Base-by-base conservation (phyloP, 2,797 vertebrate genomes). In the Lycodopsis pacificus region DNA sequence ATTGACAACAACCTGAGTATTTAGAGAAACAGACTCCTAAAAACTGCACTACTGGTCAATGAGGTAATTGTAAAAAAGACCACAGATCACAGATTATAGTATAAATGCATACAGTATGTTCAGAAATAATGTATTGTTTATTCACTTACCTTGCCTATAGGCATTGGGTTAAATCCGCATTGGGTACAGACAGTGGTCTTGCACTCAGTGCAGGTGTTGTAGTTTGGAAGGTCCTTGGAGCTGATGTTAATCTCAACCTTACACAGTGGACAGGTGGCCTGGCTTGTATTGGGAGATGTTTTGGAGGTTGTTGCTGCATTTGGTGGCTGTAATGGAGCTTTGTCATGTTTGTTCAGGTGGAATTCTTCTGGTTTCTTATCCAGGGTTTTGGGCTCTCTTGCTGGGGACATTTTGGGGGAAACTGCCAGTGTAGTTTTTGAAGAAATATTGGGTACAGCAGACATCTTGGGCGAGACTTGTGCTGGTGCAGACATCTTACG, bases 91-190 rank as follows among this genome's bases (percentile, higher is more conserved):
- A 61, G 11, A 63, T 70, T 3, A 34, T 15, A 46, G 1, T 34
- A 6, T 10, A 65, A 46, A 48, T 67, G 10, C 10, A 70, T 53
- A 51, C 1, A 56, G 10, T 12, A 53, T 19, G 22, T 15, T n/a
- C 9, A 25, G 4, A 69, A 54, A 20, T 1, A 22, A 30, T 22
- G 1, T 11, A 56, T 67, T 40, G 0, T 17, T 27, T 8, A 20
- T 62, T 78, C 0, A 10, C 95, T 95, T 97, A 99, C 98, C 96
- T 97, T 94, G 74, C 94, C 95, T 71, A 95, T 89, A 73, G 97
- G 97, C 77, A 95, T 96, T 2, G 97, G 96, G 88, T 96, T 98
- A 93, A 99, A 99, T 95, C 98, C 98, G 97, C 98, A 99, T 51
- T 97, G 96, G 77, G 95, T 98, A 90, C 98, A 99, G 62, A 99